Conservation (phyloP, 2,113 vertebrate genomes). For the Kobus ellipsiprymnus region DNA sequence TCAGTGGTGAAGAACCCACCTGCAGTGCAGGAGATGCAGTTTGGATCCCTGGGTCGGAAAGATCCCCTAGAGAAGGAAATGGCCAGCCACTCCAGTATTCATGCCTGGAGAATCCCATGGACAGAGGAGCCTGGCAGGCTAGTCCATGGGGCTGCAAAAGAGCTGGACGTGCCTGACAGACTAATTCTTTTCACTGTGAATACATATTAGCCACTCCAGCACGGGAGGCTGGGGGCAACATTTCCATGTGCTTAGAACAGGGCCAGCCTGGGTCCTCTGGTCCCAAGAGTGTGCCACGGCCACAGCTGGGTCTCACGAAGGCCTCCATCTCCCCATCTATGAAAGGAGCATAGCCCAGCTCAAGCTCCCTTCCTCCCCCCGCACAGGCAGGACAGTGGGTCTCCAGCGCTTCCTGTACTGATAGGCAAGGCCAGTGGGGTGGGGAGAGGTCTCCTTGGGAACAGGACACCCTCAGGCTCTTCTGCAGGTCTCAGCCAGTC, state of each 20-base stretch:
- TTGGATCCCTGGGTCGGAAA: not conserved
- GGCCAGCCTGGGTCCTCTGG: not conserved
- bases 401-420: not conserved
- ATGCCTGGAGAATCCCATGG: not conserved
- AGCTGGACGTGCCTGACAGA: not conserved
- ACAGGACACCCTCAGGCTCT: not conserved
- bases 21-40: not conserved
- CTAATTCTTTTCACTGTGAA: not conserved
- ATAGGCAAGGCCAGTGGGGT: not conserved
- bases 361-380: not conserved
- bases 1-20: not conserved
- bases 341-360: not conserved
- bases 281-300: not conserved
- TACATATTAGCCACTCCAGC: not conserved
- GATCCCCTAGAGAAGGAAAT: not conserved
- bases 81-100: not conserved
- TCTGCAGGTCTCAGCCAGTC: not conserved
- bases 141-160: not conserved
- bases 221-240: fast-evolving
- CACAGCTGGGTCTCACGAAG: not conserved
- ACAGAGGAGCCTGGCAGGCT: not conserved
- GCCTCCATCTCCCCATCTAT: not conserved
- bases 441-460: not conserved
- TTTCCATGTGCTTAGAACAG: not conserved
- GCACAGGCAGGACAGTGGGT: not conserved